Conservation (phyloP, 37 sponge, comb jelly and placozoan genomes). For the Oopsacas minuta region DNA sequence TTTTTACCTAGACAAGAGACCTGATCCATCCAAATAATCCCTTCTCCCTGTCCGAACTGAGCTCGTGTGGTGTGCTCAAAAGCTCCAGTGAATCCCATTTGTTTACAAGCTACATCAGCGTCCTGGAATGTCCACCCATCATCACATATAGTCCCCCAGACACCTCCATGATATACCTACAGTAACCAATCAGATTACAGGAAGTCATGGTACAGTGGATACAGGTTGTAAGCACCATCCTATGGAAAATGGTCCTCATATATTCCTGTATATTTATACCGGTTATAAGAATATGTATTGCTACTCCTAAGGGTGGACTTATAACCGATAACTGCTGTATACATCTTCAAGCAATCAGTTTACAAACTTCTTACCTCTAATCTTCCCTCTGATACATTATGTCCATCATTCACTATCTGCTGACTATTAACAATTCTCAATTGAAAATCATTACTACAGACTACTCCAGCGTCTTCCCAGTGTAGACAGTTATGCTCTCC, state of each 20-base stretch:
- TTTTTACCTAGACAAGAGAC: neutral
- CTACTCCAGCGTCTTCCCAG: slow-evolving; percentile 27
- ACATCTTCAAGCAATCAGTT: too few species aligned
- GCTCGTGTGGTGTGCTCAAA: neutral
- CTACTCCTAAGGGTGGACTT: too few species aligned
- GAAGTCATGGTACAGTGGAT: neutral
- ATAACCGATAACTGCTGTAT: neutral
- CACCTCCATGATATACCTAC: neutral
- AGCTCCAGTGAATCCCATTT: neutral
- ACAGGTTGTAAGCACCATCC: too few species aligned
- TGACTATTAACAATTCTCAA: neutral
- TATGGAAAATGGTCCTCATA: too few species aligned
- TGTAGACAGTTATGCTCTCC: slow-evolving; percentile 26
- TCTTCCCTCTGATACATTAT: neutral
- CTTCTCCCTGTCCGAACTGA: neutral
- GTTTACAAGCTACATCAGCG: neutral
- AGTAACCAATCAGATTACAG: neutral
- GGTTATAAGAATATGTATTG: too few species aligned
- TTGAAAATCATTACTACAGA: neutral
- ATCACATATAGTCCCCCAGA: neutral
- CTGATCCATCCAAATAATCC: neutral
- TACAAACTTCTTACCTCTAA: too few species aligned
- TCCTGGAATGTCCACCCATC: neutral
- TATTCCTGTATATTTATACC: too few species aligned
- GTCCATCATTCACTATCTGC: neutral